phyloP scores from a whole-genome alignment of 2,113 vertebrate species.

The Ibidorhyncha struthersii region DNA sequence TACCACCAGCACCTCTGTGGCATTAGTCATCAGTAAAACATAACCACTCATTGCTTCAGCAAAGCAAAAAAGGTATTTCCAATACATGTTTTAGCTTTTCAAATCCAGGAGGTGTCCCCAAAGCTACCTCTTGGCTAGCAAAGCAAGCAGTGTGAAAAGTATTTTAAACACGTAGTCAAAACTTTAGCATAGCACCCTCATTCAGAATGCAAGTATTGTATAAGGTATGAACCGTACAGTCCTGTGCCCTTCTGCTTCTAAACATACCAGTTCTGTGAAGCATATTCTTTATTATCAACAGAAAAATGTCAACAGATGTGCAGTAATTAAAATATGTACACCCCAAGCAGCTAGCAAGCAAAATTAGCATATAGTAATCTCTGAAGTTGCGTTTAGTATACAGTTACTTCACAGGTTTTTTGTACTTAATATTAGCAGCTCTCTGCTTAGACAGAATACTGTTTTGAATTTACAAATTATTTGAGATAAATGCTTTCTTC shows the following conservation, averaged over 20 bases:
- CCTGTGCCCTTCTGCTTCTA: not conserved
- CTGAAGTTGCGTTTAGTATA: not conserved
- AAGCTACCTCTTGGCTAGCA: not conserved
- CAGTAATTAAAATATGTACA: not conserved
- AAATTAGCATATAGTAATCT: not conserved
- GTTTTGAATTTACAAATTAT: not conserved
- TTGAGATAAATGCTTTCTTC: not conserved
- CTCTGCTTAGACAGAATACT: not conserved
- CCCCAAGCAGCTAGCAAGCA: not conserved
- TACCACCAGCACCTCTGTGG: not conserved
- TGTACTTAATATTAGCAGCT: not conserved
- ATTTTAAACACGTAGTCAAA: not conserved
- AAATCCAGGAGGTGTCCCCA: constrained; percentile 12
- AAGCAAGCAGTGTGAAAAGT: not conserved
- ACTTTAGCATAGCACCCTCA: not conserved
- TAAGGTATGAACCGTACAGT: not conserved
- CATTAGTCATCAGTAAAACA: not conserved
- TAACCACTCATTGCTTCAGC: not conserved
- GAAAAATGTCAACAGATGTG: not conserved
- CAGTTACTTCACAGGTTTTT: not conserved
- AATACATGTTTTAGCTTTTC: not conserved
- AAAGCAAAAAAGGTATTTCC: not conserved
- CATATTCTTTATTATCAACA: not conserved
- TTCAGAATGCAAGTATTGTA: not conserved
- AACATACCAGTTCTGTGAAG: not conserved